Percentiles rank a stretch among this genome's conserved stretches.
Conservation (phyloP, 2,888 invertebrate genomes). For the Patella pellucida region DNA sequence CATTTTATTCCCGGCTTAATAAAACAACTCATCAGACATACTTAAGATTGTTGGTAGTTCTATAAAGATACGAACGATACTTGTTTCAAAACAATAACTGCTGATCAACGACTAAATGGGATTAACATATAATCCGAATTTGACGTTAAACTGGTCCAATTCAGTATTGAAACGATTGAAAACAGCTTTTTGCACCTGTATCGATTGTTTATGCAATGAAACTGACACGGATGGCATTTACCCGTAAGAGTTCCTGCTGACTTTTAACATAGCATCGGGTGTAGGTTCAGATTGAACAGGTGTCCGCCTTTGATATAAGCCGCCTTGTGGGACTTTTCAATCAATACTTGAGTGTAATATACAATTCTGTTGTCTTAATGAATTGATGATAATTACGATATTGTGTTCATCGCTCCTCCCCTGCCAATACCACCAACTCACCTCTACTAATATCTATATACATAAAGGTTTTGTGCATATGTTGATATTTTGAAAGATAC, state of each 20-base stretch:
- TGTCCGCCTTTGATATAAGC: conserved; percentile 3
- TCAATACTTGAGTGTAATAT: background rate
- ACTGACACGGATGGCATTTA: background rate
- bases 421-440: too few relatives aligned
- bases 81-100: background rate
- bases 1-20: too few relatives aligned
- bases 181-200: background rate
- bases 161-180: background rate
- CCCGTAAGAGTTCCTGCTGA: background rate
- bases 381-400: background rate
- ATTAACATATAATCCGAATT: conserved; percentile 1
- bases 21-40: too few relatives aligned
- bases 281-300: background rate
- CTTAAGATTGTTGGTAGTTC: too few relatives aligned
- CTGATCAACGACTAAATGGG: background rate
- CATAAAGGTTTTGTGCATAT: too few relatives aligned
- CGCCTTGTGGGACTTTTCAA: background rate
- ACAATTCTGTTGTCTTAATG: conserved; percentile 1
- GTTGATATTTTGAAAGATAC: too few relatives aligned
- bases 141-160: background rate
- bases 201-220: background rate
- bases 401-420: background rate
- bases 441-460: too few relatives aligned
- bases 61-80: too few relatives aligned
- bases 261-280: background rate